Evolutionary conservation across 2,888 invertebrate genomes (phyloP), one percentile per base, ranked within the genome.

Genomic region (Prosapia bicincta): DNA sequence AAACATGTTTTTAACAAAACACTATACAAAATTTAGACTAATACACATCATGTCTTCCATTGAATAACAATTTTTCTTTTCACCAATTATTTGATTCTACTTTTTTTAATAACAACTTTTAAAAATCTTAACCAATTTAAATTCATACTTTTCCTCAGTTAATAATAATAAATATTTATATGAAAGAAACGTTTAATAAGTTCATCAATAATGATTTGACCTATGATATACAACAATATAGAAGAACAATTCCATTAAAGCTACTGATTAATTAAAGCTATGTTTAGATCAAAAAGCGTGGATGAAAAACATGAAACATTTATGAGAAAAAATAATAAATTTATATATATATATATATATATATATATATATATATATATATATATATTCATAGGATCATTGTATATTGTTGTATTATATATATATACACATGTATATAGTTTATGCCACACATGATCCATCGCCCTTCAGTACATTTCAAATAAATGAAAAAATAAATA

Each of bases 251-350:
- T 74, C 69, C 15, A 23, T 74, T 71, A 71, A 68, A 74, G 43
- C 74, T 74, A 74, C 74, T 26, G 54, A 69, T 74, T 74, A 74
- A 74, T 74, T 69, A 74, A 74, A 74, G 74, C 74, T 74, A 74
- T 74, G 68, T 54, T 69, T 69, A 74, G 74, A 28, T 74, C 54
- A 74, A 74, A 30, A 54, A 74, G 74, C 74, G 24, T 43, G 69
- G 69, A 69, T 68, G 68, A 74, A 69, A 74, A 74, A 54, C 54
- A 54, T 54, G 54, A 54, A 54, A 54, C 54, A 54, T 54, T 54
- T 54, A 13, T 54, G 20, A 74, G 54, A 69, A 73, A 74, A 74
- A 13, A 3, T 10, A 54, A 54, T 3, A 20, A n/a, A 54, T 20
- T n/a, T n/a, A n/a, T n/a, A n/a, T n/a, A n/a, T n/a, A n/a, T n/a